Evolutionary conservation across 2,888 invertebrate species (phyloP).

Genomic region (Tortrix viridana): DNA sequence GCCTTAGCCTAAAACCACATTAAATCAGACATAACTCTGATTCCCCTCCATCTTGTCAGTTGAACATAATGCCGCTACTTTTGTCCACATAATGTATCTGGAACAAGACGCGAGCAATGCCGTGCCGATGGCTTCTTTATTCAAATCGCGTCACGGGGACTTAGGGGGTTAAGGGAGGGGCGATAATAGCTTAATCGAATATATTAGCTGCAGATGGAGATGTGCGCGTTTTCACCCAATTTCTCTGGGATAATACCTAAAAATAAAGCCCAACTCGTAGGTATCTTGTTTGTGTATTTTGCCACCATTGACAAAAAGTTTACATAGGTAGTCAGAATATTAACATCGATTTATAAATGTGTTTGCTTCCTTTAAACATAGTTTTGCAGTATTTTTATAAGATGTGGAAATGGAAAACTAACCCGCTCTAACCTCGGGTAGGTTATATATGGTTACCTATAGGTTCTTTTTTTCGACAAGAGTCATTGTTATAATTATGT

Average conservation of each 20-base stretch:
- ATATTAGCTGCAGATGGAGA: neutral
- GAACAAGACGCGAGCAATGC: constrained; percentile 7
- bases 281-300: no score
- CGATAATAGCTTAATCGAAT: constrained; percentile 39
- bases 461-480: no score
- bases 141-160: constrained; percentile 32
- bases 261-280: no score
- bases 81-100: constrained; percentile 7
- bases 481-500: no score
- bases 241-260: neutral
- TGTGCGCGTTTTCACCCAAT: neutral
- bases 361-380: no score
- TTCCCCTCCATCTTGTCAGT: neutral
- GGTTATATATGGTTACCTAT: no score
- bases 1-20: neutral
- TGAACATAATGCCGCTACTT: neutral
- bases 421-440: no score
- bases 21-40: neutral
- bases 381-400: no score
- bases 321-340: no score
- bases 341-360: no score
- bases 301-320: no score
- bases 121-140: constrained; percentile 36
- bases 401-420: no score
- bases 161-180: constrained; percentile 3